These are phyloP conservation scores for Prunella himalayana DNA, from an alignment of 2,113 vertebrate species.

Conservation along the genomic window DNA sequence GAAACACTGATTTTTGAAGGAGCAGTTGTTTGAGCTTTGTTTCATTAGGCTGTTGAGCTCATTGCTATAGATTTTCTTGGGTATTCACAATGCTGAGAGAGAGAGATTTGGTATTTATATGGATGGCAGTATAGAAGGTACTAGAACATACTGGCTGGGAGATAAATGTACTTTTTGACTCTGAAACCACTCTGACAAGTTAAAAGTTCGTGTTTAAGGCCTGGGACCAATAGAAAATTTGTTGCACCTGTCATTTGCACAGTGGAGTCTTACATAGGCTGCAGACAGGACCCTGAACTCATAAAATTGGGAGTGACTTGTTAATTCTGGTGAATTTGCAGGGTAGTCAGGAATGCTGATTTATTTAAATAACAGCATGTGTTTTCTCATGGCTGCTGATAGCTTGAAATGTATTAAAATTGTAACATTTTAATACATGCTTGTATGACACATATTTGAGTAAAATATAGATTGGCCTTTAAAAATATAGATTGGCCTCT, in stretches of 20 bases:
- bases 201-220: background rate
- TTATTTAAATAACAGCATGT: background rate
- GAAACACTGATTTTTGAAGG: background rate
- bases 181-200: background rate
- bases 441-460: background rate
- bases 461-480: background rate
- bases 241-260: background rate
- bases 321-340: background rate
- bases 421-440: background rate
- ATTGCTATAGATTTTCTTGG: background rate
- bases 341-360: fast-evolving
- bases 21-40: background rate
- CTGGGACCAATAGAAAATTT: background rate
- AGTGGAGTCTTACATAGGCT: background rate
- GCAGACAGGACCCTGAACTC: background rate
- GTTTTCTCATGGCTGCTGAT: background rate
- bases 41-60: background rate
- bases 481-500: background rate
- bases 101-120: background rate
- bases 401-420: background rate
- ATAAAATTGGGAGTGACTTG: background rate
- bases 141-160: background rate
- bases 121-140: background rate
- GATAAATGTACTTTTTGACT: background rate
- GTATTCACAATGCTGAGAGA: background rate